Percentiles rank a stretch among this genome's conserved stretches.
Conservation (phyloP, 2,797 vertebrate genomes). For the Pantherophis alleghaniensis region DNA sequence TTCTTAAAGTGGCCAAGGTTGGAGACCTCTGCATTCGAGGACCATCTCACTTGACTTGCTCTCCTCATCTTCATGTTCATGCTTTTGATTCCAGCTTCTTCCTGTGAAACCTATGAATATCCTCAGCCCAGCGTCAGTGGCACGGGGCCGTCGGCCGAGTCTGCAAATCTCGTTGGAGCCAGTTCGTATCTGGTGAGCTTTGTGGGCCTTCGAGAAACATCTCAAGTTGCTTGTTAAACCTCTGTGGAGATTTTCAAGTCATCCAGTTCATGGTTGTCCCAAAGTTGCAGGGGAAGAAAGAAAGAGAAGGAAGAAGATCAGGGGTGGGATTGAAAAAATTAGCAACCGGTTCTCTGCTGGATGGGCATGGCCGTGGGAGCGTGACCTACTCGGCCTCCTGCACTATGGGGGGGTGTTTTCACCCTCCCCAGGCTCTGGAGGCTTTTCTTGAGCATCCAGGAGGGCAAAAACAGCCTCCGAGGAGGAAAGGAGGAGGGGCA, state of each 20-base stretch:
- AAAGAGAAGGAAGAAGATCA: too few species aligned
- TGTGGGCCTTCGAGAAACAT: neutral
- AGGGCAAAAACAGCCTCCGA: too few species aligned
- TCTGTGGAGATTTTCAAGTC: neutral
- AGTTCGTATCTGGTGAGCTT: conserved; percentile 88
- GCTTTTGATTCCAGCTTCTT: conserved; percentile 80
- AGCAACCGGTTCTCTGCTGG: too few species aligned
- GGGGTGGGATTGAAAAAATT: too few species aligned
- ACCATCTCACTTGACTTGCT: neutral
- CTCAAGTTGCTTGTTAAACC: neutral
- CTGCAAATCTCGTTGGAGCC: conserved; percentile 82
- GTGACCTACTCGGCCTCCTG: too few species aligned
- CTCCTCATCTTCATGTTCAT: neutral
- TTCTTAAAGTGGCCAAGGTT: too few species aligned
- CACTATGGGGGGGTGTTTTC: too few species aligned
- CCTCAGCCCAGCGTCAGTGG: conserved; percentile 80
- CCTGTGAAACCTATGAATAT: conserved; percentile 91
- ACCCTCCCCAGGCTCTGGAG: too few species aligned
- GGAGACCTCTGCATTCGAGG: neutral
- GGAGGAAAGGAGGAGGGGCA: too few species aligned
- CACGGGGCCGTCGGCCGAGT: conserved; percentile 84
- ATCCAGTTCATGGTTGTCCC: neutral
- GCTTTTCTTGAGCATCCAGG: too few species aligned
- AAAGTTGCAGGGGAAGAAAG: neutral
- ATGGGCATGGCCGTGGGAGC: too few species aligned